phyloP scores from a whole-genome alignment of 2,113 vertebrate genomes.

The Mastomys natalensis region DNA sequence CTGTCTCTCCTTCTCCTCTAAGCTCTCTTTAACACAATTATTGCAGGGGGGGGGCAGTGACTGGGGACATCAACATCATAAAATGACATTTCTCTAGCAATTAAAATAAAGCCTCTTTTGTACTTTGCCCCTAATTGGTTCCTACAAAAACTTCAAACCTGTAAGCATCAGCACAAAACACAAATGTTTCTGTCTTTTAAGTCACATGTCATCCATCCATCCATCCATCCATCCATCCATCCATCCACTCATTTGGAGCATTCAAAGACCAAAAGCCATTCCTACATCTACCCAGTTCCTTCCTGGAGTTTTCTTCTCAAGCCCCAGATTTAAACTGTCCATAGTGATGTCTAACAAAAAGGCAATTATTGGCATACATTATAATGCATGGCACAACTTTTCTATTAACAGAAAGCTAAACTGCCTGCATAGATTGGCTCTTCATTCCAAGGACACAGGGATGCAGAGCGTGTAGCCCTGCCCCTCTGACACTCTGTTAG shows the following conservation, averaged over 20 bases:
- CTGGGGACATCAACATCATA: not conserved
- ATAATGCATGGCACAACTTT: not conserved
- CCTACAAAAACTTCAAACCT: slow-evolving; percentile 18
- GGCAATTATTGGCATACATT: not conserved
- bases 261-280: not conserved
- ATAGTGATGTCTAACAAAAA: not conserved
- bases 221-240: not conserved
- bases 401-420: slow-evolving; percentile 37
- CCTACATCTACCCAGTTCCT: not conserved
- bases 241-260: not conserved
- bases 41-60: not conserved
- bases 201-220: not conserved
- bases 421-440: not conserved
- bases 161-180: slow-evolving; percentile 23
- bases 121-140: not conserved
- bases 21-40: not conserved
- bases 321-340: not conserved
- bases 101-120: not conserved
- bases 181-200: slow-evolving; percentile 14
- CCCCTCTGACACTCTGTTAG: slow-evolving; percentile 35
- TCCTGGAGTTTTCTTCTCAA: not conserved
- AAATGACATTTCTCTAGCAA: not conserved
- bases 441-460: not conserved
- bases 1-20: not conserved
- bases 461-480: not conserved